These are phyloP conservation scores for Crocidura indochinensis DNA, from an alignment of 2,797 vertebrate genomes.

Conservation along the genomic window DNA sequence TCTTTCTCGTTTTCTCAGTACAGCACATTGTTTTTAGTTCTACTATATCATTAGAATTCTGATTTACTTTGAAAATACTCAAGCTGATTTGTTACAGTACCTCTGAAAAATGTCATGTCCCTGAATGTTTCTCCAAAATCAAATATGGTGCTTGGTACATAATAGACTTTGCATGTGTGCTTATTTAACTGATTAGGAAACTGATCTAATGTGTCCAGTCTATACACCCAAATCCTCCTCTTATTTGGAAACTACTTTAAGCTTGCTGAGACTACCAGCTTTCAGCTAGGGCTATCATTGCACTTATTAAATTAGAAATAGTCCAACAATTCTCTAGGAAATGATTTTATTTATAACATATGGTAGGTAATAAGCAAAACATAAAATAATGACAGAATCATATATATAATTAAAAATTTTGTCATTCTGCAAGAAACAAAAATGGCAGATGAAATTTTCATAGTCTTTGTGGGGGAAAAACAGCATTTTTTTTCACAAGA, in stretches of 20 bases:
- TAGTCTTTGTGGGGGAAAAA: background rate
- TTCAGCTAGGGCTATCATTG: background rate
- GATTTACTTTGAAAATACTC: constrained; percentile 44
- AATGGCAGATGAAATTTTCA: background rate
- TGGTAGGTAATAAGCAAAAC: constrained; percentile 9
- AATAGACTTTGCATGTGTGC: background rate
- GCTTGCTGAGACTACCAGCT: background rate
- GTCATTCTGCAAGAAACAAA: constrained; percentile 37
- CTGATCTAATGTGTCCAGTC: constrained; percentile 11
- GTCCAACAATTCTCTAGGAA: background rate
- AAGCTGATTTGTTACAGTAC: constrained; percentile 13
- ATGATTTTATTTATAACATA: constrained; percentile 4
- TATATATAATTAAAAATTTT: constrained; percentile 28
- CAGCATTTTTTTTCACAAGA: background rate
- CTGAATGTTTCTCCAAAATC: background rate
- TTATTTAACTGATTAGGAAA: constrained; percentile 51
- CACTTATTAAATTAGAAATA: background rate
- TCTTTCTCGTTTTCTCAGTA: constrained; percentile 19
- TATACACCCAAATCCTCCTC: background rate
- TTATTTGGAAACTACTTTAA: constrained; percentile 2
- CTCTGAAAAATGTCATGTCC: constrained; percentile 49
- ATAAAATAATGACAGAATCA: constrained; percentile 7
- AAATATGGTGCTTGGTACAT: background rate
- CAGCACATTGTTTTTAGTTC: constrained; percentile 21
- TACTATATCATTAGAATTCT: constrained; percentile 7